Evolutionary conservation across 2,113 vertebrate species (phyloP).

Genomic region (Octodon degus): DNA sequence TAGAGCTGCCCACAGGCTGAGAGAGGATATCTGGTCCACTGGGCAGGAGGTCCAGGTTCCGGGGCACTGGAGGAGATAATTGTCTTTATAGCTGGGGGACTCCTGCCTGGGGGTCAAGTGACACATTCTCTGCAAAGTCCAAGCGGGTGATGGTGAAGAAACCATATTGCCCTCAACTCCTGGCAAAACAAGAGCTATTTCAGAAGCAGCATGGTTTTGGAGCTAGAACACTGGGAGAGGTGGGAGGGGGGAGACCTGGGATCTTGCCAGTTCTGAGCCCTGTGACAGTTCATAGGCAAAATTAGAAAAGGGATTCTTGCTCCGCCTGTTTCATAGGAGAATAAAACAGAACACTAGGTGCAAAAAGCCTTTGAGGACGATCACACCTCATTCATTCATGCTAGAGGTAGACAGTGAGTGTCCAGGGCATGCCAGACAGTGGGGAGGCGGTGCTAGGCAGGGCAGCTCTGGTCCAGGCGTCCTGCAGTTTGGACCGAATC

Average conservation of each 20-base stretch:
- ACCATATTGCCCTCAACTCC: constrained; percentile 34
- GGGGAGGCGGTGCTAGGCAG: not conserved
- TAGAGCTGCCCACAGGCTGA: constrained; percentile 64
- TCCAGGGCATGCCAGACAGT: too few species aligned
- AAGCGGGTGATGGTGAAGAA: not conserved
- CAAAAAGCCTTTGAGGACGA: not conserved
- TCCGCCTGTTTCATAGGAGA: not conserved
- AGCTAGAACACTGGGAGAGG: not conserved
- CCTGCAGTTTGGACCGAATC: accelerated
- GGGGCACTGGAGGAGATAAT: constrained; percentile 80
- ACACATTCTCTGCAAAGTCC: not conserved
- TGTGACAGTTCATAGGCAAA: not conserved
- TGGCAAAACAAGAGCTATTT: not conserved
- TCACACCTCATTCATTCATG: not conserved
- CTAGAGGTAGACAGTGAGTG: not conserved
- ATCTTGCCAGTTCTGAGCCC: not conserved
- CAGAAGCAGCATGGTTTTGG: not conserved
- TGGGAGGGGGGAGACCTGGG: not conserved
- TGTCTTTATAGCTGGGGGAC: constrained; percentile 69
- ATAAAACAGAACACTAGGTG: not conserved
- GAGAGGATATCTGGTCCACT: not conserved
- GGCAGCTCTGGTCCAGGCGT: too few species aligned
- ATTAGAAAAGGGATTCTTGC: not conserved
- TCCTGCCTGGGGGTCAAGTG: constrained; percentile 66
- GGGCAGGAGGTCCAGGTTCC: constrained; percentile 73